Evolutionary conservation across 2,888 invertebrate species (phyloP).

Genomic region (Lepidochrysops patricia): DNA sequence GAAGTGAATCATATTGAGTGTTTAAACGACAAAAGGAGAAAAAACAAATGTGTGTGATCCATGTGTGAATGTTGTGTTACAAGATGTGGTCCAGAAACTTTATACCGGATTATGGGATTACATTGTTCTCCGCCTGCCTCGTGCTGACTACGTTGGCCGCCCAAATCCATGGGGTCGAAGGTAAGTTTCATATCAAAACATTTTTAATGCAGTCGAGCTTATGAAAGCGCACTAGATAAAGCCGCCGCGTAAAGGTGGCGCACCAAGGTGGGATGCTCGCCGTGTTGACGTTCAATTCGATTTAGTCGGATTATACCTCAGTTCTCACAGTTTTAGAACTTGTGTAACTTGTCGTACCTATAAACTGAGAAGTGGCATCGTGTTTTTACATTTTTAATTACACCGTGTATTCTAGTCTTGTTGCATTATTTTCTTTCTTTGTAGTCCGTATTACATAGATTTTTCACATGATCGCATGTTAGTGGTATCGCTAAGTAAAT

Average conservation of each 20-base stretch:
- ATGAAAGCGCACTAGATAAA: conserved; percentile 60
- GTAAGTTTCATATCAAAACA: conserved; percentile 56
- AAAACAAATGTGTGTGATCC: conserved; percentile 75
- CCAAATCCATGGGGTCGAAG: conserved; percentile 73
- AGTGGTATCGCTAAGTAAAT: conserved; percentile 1
- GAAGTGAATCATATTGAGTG: conserved; percentile 65
- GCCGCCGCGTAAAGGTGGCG: conserved; percentile 44
- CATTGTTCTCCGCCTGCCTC: conserved; percentile 64
- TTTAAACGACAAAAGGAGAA: conserved; percentile 62
- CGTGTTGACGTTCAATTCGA: conserved; percentile 33
- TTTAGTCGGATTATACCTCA: conserved; percentile 51
- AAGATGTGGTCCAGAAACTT: conserved; percentile 81
- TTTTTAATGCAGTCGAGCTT: conserved; percentile 53
- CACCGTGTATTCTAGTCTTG: conserved; percentile 43
- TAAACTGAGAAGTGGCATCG: conserved; percentile 70
- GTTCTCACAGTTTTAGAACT: conserved; percentile 68
- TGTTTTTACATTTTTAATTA: conserved; percentile 66
- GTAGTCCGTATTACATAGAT: conserved; percentile 6
- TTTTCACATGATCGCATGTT: conserved; percentile 4
- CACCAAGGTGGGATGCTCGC: conserved; percentile 41
- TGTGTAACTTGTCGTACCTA: conserved; percentile 69
- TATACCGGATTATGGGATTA: conserved; percentile 80
- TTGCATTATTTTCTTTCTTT: conserved; percentile 14
- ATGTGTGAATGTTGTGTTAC: conserved; percentile 75
- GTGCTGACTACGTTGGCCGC: conserved; percentile 59